phyloP scores from a whole-genome alignment of 2,113 vertebrate species.

The Mungos mungo region DNA sequence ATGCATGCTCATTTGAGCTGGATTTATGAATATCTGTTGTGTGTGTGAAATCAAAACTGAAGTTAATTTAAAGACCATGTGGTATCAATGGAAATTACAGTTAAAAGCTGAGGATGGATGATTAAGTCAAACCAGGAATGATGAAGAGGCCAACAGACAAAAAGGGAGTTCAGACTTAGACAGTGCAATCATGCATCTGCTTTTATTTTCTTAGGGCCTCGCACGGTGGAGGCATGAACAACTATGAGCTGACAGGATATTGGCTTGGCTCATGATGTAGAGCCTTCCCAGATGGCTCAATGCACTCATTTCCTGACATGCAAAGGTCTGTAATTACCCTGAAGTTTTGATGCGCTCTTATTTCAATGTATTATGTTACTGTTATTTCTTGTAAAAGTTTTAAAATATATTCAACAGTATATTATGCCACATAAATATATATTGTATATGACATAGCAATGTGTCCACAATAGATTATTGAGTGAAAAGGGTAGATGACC shows the following conservation, averaged over 20 bases:
- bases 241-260: background rate
- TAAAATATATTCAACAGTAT: background rate
- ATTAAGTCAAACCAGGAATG: conserved; percentile 32
- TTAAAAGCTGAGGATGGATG: background rate
- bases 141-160: background rate
- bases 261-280: background rate
- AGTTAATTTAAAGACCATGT: conserved; percentile 34
- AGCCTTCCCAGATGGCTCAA: background rate
- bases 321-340: background rate
- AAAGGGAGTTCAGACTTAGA: background rate
- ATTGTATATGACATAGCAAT: background rate
- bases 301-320: background rate
- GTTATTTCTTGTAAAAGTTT: conserved; percentile 5
- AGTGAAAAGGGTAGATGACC: background rate
- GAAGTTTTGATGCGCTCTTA: background rate
- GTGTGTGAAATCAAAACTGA: background rate
- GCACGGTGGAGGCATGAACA: background rate
- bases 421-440: background rate
- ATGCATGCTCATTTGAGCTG: background rate
- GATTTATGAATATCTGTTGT: background rate
- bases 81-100: background rate
- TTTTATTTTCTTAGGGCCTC: conserved; percentile 1
- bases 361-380: background rate
- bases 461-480: background rate
- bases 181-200: background rate